Evolutionary conservation across 2,888 invertebrate genomes (phyloP), one percentile per base, ranked within the genome.

Genomic region (Polydrusus tereticollis): DNA sequence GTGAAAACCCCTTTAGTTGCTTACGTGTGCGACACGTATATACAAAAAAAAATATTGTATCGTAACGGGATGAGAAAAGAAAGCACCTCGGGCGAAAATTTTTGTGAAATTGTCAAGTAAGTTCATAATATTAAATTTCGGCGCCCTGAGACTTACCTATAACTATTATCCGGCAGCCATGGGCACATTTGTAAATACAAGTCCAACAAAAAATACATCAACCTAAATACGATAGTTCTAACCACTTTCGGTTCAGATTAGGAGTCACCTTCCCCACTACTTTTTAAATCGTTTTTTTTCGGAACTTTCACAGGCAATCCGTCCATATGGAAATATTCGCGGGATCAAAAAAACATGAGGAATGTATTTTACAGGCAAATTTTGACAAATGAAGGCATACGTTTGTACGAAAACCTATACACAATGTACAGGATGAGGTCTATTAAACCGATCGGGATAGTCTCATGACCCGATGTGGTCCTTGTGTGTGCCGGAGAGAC

Each of bases 91-190:
- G n/a, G n/a, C n/a, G n/a, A n/a, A n/a, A n/a, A n/a, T n/a, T n/a
- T n/a, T n/a, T n/a, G n/a, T n/a, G n/a, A n/a, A n/a, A n/a, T n/a
- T n/a, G n/a, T n/a, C n/a, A n/a, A n/a, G n/a, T n/a, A n/a, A n/a
- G n/a, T n/a, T n/a, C n/a, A n/a, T n/a, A n/a, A n/a, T n/a, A n/a
- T n/a, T n/a, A n/a, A n/a, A n/a, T n/a, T n/a, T n/a, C n/a, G n/a
- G n/a, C n/a, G n/a, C n/a, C 33, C 33, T 33, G 33, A 7, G 2
- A 33, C 41, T 60, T 62, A 71, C 65, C 71, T 71, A 71, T 38
- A 65, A 65, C 58, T 69, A 64, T 74, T 74, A 74, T 74, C 74
- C 67, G 74, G 74, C 43, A 74, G 70, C 74, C 74, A 74, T 74
- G 74, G 67, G 63, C 74, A 70, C 70, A 74, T 74, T 67, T 74